Conservation (phyloP, 1,140 invertebrate genomes). For the Drosophila kepulauana region DNA sequence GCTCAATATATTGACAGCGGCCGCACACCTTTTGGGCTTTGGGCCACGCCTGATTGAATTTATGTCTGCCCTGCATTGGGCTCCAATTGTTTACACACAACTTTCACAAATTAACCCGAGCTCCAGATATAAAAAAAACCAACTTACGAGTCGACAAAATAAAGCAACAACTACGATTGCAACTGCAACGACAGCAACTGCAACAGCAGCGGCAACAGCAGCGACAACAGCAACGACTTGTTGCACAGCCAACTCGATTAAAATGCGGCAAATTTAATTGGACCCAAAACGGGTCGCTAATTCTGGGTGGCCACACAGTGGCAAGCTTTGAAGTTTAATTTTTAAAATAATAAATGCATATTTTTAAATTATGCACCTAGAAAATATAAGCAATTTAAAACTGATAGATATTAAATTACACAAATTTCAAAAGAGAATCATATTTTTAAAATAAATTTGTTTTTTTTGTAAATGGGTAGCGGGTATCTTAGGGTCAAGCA, state of each 20-base stretch:
- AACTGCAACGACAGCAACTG: slow-evolving; percentile 10
- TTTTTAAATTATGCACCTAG: background rate
- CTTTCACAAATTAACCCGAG: slow-evolving; percentile 80
- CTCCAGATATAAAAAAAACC: slow-evolving; percentile 31
- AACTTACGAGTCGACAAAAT: slow-evolving; percentile 50
- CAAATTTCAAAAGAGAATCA: too few relatives aligned
- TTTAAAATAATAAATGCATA: background rate
- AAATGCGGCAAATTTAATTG: slow-evolving; percentile 81
- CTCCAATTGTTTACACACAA: slow-evolving; percentile 79
- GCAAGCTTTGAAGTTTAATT: background rate
- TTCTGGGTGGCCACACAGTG: slow-evolving; percentile 75
- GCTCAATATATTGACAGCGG: slow-evolving; percentile 68
- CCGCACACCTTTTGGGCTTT: slow-evolving; percentile 49
- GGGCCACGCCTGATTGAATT: slow-evolving; percentile 81
- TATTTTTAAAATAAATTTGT: too few relatives aligned
- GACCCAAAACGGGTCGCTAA: slow-evolving; percentile 68
- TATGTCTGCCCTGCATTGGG: slow-evolving; percentile 60
- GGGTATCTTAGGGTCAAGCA: too few relatives aligned
- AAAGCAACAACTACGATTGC: background rate
- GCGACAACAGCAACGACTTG: slow-evolving; percentile 32
- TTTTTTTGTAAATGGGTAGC: too few relatives aligned
- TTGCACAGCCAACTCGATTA: slow-evolving; percentile 68
- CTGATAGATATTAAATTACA: too few relatives aligned
- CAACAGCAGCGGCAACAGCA: slow-evolving; percentile 8
- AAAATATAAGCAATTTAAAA: too few relatives aligned